phyloP scores from a whole-genome alignment of 2,113 vertebrate genomes.

The Crotalus viridis region DNA sequence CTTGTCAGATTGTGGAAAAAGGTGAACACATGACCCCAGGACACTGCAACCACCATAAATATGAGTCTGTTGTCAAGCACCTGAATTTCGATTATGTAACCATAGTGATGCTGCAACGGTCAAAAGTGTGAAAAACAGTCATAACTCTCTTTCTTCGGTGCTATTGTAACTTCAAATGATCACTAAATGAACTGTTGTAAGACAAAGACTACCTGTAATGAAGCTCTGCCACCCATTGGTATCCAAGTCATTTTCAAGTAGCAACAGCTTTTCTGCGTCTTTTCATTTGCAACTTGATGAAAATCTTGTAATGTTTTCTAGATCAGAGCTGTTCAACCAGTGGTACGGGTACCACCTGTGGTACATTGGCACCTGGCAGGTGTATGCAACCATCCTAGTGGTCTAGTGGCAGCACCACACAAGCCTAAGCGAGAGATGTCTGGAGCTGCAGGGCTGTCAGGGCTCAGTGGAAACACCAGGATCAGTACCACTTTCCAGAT shows the following conservation, averaged over 20 bases:
- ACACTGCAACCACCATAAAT: neutral
- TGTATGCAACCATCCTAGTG: too few species aligned
- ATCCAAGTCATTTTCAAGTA: neutral
- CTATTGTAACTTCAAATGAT: neutral
- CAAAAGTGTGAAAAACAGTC: neutral
- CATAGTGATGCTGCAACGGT: neutral
- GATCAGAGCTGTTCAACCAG: too few species aligned
- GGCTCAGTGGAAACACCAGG: too few species aligned
- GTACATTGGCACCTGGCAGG: too few species aligned
- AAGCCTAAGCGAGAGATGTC: too few species aligned
- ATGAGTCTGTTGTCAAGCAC: neutral
- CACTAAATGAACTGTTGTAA: neutral
- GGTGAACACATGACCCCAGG: neutral
- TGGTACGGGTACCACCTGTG: too few species aligned
- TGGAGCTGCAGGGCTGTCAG: too few species aligned
- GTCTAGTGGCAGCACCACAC: too few species aligned
- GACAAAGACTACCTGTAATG: neutral
- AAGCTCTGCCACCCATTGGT: neutral
- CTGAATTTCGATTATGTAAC: neutral
- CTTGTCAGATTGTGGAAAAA: neutral
- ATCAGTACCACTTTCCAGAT: too few species aligned
- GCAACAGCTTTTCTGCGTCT: neutral
- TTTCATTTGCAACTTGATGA: neutral
- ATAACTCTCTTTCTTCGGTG: neutral
- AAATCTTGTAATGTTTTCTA: neutral